Evolutionary conservation across 37 sponge, comb jelly and placozoan species (phyloP), one percentile per base, ranked within the genome.

Genomic region (Halichondria panicea): DNA sequence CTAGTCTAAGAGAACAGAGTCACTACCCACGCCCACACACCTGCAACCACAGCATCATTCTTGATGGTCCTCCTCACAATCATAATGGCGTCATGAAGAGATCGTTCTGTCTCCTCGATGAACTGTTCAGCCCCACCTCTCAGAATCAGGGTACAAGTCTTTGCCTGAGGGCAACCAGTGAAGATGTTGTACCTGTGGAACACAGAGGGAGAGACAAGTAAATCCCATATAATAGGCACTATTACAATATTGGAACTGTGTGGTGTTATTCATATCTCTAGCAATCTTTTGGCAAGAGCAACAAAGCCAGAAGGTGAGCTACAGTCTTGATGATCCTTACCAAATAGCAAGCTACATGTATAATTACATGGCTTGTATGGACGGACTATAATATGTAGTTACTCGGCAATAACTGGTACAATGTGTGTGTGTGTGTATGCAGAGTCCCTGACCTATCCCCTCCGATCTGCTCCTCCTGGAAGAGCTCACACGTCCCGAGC

Each of bases 71-170:
- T 81, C 53, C 96, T 71, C n/a, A 96, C 99, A 45, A 99, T 99
- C 99, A 99, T 96, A 85, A 99, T 99, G 76, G 99, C 99, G 60
- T 99, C 99, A 54, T 99, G 99, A 7, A 99, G 92, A 11, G 99
- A 99, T 40, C 99, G 68, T 83, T 99, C 99, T 22, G 96, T 95
- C 82, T 99, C 99, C 63, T 99, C 99, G 42, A 99, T 99, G 60
- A 99, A 95, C 94, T 99, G 99, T 52, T 99, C 96, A 6, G 99
- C 99, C 13, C 99, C 99, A 9, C 99, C 99, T 11, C 99, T 77
- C 35, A 99, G 78, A 11, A 99, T 91, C 22, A 95, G 64, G 22
- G 99, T 99, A 43, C 99, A 99, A 8, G 99, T 99, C 92, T 93
- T 99, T 4, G 96, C 91, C 55, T 96, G 60, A 25, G 94, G 92